Evolutionary conservation across 2,113 vertebrate species (phyloP), one percentile per base, ranked within the genome.

Genomic region (Tragelaphus scriptus): DNA sequence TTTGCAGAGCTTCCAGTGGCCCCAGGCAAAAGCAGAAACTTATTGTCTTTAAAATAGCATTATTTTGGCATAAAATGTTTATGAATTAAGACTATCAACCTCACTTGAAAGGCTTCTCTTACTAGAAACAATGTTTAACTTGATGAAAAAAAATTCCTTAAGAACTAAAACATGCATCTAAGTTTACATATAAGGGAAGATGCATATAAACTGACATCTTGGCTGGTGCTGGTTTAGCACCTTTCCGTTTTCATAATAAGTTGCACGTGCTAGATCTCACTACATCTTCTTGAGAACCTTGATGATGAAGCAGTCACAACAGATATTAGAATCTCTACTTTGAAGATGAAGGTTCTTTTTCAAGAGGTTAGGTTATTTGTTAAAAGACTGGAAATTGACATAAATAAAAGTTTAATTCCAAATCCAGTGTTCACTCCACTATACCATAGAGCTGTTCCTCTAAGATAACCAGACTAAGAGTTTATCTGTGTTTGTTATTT

Each of bases 31-130:
- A 98, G 98, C 96, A 98, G 98, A 98, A 97, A 98, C 97, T 98
- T 98, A 99, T 98, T 99, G 98, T 99, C 98, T 99, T 98, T 98
- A 97, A 98, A 98, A 98, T 7, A 0, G 97, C 98, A 99, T 98
- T 99, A 98, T 99, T 98, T 98, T 99, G 98, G 98, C 98, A 98
- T 98, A 98, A 98, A 99, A 98, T 98, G 98, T 99, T 99, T 98
- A 99, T 98, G 98, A 98, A 99, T 99, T 98, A 98, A 98, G 96
- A 97, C 98, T 96, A 98, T 97, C 98, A 98, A 97, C 98, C 97
- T 90, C 93, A 97, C 97, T 98, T 99, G 98, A 99, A 99, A 99
- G 96, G 55, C 85, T 97, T 96, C 97, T 98, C 97, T 98, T 97
- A 97, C 98, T 97, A 95, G 94, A 99, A 95, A 97, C 96, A 99